Evolutionary conservation across 2,888 invertebrate genomes (phyloP).

Genomic region (Syritta pipiens): DNA sequence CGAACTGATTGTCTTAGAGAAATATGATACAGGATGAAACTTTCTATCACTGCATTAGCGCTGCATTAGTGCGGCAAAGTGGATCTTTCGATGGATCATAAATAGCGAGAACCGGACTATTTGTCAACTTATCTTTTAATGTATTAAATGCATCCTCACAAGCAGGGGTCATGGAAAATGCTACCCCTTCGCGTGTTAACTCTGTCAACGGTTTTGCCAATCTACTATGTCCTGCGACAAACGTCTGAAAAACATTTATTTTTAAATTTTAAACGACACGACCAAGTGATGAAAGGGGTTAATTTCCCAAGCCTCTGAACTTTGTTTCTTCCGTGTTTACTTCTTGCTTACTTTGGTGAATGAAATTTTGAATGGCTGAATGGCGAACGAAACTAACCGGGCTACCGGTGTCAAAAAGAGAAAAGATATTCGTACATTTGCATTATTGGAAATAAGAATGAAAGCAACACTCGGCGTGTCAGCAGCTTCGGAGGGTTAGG

Average conservation of each 20-base stretch:
- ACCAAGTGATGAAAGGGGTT: constrained; percentile 11
- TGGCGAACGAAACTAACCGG: constrained; percentile 15
- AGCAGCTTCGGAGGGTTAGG: constrained; percentile 19
- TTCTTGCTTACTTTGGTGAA: background rate
- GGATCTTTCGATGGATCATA: background rate
- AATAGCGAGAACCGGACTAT: constrained; percentile 11
- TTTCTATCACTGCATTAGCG: constrained; percentile 1
- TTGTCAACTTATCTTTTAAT: constrained; percentile 1
- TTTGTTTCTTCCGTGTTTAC: background rate
- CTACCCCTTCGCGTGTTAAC: constrained; percentile 2
- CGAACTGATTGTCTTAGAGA: background rate
- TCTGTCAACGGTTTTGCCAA: constrained; percentile 5
- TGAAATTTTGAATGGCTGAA: background rate
- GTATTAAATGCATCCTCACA: background rate
- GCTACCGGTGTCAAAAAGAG: constrained; percentile 17
- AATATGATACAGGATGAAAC: constrained; percentile 7
- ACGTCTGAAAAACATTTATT: constrained; percentile 4
- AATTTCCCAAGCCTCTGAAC: constrained; percentile 24
- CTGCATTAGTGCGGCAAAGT: background rate
- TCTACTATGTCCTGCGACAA: constrained; percentile 2
- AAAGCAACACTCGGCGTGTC: constrained; percentile 17
- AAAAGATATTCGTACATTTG: constrained; percentile 20
- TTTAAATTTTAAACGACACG: constrained; percentile 11
- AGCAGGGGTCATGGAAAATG: background rate
- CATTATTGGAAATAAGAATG: background rate